Base-by-base conservation (phyloP, 2,113 vertebrate species). In the Paracanthobrama guichenoti region DNA sequence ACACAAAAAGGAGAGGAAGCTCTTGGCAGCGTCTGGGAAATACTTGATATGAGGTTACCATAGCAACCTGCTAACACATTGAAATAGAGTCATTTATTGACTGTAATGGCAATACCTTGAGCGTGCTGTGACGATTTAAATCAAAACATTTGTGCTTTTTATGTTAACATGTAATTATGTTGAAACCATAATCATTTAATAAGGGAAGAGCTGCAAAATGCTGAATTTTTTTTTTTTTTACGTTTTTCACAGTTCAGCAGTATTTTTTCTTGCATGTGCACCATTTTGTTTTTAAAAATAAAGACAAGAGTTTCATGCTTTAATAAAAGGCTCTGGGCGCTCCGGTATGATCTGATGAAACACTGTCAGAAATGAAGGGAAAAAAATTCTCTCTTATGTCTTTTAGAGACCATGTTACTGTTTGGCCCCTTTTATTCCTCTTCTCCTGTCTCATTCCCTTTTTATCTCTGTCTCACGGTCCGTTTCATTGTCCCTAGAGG, bases 11-110 rank as follows among this genome's bases (percentile, higher is more conserved):
- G 28, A 18, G 55, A 86, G 62, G 31, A 86, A 60, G 28, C 60
- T 82, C 74, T 88, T 57, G 71, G 67, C 35, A 71, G 42, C n/a
- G 1, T 84, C 84, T 77, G 39, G 62, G 71, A 57, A 86, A 81
- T 53, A 42, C 53, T 88, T 84, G 28, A 86, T 81, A 84, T 24
- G 69, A 75, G 14, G 84, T 88, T 88, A 78, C 84, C 50, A 88
- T 81, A 53, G 84, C 84, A 88, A 88, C 84, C 42, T 22, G 31
- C 39, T n/a, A 71, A 80, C 72, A 66, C 53, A 35, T 69, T 76
- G 69, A 83, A 85, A 80, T 22, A 16, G 22, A n/a, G 72, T 64
- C 24, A n/a, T 24, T 79, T 67, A 79, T 81, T 85, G 39, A 83
- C 35, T 66, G 42, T 81, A 83, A 81, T 83, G 18, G 42, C 48